Evolutionary conservation across 2,113 vertebrate genomes (phyloP).

Genomic region (Heterotis niloticus): DNA sequence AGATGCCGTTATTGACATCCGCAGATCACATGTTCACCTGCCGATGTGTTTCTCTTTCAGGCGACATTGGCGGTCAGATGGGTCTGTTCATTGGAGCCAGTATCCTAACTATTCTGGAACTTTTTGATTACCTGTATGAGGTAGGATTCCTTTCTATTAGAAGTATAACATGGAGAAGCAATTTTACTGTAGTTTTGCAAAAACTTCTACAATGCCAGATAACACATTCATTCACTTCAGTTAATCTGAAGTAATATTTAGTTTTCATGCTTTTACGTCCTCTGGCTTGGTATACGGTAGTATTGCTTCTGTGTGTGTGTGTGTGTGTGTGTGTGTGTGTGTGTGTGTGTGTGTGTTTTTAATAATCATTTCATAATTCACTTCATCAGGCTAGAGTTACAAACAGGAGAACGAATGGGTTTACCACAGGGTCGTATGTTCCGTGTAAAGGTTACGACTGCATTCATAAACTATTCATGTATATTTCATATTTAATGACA

Average conservation of each 20-base stretch:
- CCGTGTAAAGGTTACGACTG: too few species aligned
- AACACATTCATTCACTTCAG: too few species aligned
- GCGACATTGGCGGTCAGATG: constrained; percentile 98
- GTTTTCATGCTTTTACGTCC: not conserved
- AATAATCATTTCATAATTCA: not conserved
- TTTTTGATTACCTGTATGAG: constrained; percentile 96
- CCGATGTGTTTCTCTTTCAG: constrained; percentile 50
- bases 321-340: too few species aligned
- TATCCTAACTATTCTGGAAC: constrained; percentile 90
- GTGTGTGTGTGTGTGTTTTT: too few species aligned
- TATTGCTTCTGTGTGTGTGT: not conserved
- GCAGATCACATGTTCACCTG: constrained; percentile 10
- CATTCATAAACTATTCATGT: too few species aligned
- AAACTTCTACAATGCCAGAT: not conserved
- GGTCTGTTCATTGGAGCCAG: constrained; percentile 96
- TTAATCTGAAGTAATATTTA: not conserved
- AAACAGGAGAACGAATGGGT: not conserved
- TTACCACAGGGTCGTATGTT: not conserved
- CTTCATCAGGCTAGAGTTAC: not conserved
- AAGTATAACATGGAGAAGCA: not conserved
- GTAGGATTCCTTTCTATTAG: constrained; percentile 54
- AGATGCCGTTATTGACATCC: constrained; percentile 29
- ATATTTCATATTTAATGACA: too few species aligned
- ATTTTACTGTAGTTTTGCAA: not conserved
- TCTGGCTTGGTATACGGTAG: not conserved